Evolutionary conservation across 2,888 invertebrate species (phyloP).

Genomic region (Rhodophaea formosa): DNA sequence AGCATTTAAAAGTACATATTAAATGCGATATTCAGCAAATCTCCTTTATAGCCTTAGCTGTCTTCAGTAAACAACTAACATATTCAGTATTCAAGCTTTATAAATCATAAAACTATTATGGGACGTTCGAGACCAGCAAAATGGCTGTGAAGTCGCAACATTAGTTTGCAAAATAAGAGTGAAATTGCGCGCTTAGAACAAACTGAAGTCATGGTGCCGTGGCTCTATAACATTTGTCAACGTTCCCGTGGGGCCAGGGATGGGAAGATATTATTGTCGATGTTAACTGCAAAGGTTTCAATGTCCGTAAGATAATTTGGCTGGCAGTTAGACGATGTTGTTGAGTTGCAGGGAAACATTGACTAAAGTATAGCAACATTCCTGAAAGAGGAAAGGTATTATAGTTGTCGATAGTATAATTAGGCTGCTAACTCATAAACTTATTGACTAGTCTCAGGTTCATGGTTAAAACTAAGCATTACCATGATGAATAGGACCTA

Average conservation of each 20-base stretch:
- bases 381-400: too few species aligned
- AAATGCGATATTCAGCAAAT: not conserved
- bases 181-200: conserved; percentile 75
- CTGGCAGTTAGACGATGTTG: too few species aligned
- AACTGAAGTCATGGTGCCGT: conserved; percentile 50
- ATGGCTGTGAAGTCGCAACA: conserved; percentile 45
- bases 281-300: not conserved
- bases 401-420: too few species aligned
- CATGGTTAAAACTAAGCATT: too few species aligned
- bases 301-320: not conserved
- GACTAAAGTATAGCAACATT: too few species aligned
- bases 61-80: conserved; percentile 5
- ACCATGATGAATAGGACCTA: too few species aligned
- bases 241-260: conserved; percentile 39
- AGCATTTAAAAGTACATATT: not conserved
- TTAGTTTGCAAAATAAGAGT: conserved; percentile 70
- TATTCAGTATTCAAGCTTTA: conserved; percentile 8
- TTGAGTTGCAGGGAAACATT: too few species aligned
- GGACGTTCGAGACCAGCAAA: conserved; percentile 22
- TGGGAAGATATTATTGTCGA: conserved; percentile 23
- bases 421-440: too few species aligned
- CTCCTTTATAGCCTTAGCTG: not conserved
- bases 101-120: conserved; percentile 16
- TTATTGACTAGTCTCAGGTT: too few species aligned
- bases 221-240: conserved; percentile 69